Conservation (phyloP, 2,113 vertebrate genomes). For the Pteronura brasiliensis region DNA sequence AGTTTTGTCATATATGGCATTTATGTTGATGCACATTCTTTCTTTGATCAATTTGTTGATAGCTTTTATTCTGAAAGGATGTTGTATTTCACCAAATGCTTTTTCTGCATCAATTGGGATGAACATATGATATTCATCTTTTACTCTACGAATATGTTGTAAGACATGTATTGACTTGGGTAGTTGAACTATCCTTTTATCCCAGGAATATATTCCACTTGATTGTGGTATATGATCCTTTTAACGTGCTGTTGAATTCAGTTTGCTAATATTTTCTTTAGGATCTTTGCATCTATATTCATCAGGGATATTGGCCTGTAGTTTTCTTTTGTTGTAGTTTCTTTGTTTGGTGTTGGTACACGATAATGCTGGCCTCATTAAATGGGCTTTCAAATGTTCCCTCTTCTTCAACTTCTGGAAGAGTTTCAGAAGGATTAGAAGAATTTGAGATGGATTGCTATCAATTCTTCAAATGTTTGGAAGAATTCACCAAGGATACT, state of each 20-base stretch:
- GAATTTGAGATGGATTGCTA: not conserved
- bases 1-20: not conserved
- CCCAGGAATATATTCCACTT: not conserved
- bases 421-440: not conserved
- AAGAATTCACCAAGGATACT: not conserved
- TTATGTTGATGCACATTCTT: not conserved
- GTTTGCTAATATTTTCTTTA: not conserved
- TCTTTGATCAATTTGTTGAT: not conserved
- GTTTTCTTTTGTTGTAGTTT: not conserved
- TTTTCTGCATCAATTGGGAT: not conserved
- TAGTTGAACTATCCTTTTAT: not conserved
- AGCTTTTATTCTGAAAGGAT: not conserved
- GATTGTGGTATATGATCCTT: not conserved
- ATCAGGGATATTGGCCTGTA: not conserved
- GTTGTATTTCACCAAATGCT: not conserved
- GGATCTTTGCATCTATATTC: not conserved
- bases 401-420: not conserved
- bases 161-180: not conserved
- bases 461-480: not conserved
- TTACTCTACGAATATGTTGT: not conserved
- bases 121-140: not conserved
- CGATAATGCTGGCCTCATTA: not conserved
- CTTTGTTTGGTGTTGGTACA: not conserved
- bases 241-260: not conserved
- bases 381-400: not conserved